Percentiles rank a stretch among this genome's conserved stretches.
phyloP scores from a whole-genome alignment of 2,888 invertebrate genomes.

The Conchocele bisecta region DNA sequence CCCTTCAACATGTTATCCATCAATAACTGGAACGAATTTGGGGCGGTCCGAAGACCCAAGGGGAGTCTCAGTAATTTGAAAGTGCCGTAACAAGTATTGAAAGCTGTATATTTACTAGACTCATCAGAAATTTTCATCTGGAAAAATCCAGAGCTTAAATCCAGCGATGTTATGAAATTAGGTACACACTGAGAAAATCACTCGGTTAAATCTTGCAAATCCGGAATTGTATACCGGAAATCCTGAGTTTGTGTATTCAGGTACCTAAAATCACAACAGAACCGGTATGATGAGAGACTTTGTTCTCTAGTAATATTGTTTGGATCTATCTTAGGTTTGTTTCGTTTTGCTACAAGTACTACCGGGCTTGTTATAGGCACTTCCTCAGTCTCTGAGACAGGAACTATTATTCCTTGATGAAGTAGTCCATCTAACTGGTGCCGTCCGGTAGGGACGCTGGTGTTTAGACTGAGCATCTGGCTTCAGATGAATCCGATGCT shows the following conservation, averaged over 20 bases:
- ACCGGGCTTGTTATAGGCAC: slow-evolving; percentile 9
- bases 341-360: slow-evolving; percentile 7
- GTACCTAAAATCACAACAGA: slow-evolving; percentile 34
- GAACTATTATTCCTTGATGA: slow-evolving; percentile 1
- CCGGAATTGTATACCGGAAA: slow-evolving; percentile 27
- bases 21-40: slow-evolving; percentile 42
- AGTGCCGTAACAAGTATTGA: slow-evolving; percentile 39
- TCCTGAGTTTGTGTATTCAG: slow-evolving; percentile 32
- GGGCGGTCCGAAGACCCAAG: slow-evolving; percentile 31
- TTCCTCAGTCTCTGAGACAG: not conserved
- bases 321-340: slow-evolving; percentile 2
- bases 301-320: not conserved
- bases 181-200: slow-evolving; percentile 18
- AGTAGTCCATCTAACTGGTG: not conserved
- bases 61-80: slow-evolving; percentile 38
- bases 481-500: slow-evolving; percentile 6
- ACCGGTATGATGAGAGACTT: slow-evolving; percentile 17
- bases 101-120: slow-evolving; percentile 19
- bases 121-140: slow-evolving; percentile 4
- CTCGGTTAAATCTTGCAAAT: slow-evolving; percentile 30
- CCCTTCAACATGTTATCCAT: slow-evolving; percentile 43
- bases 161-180: slow-evolving; percentile 12
- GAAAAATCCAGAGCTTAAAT: slow-evolving; percentile 11
- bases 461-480: too few species aligned
- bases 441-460: too few species aligned